These are phyloP conservation scores for Perizoma affinitatum DNA, from an alignment of 2,888 invertebrate genomes.

Conservation along the genomic window DNA sequence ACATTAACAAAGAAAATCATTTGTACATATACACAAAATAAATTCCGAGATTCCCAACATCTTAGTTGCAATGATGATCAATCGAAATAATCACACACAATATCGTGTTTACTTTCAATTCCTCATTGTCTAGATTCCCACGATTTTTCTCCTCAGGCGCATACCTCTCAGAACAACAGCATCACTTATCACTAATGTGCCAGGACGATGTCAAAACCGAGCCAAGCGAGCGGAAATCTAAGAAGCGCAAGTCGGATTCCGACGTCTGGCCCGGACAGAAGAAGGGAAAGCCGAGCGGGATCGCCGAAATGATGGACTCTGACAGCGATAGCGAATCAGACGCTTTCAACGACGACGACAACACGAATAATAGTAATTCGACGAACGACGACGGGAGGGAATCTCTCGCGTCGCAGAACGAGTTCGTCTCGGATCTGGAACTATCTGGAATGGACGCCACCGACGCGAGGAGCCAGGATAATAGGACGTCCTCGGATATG, in stretches of 20 bases:
- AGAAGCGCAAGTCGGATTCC: slow-evolving; percentile 86
- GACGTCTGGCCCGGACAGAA: slow-evolving; percentile 84
- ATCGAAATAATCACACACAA: slow-evolving; percentile 1
- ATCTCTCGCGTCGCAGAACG: slow-evolving; percentile 79
- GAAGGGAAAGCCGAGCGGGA: slow-evolving; percentile 82
- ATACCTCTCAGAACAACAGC: slow-evolving; percentile 77
- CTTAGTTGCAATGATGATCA: slow-evolving; percentile 10
- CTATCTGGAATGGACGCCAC: slow-evolving; percentile 85
- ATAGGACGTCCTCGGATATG: slow-evolving; percentile 80
- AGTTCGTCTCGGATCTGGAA: slow-evolving; percentile 86
- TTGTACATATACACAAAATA: no score
- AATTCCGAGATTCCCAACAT: slow-evolving; percentile 1
- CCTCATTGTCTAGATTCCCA: slow-evolving; percentile 6
- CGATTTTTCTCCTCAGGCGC: slow-evolving; percentile 54
- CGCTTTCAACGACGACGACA: slow-evolving; percentile 74
- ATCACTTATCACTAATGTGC: slow-evolving; percentile 73
- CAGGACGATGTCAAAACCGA: slow-evolving; percentile 69
- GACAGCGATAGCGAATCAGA: slow-evolving; percentile 83
- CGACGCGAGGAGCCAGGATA: slow-evolving; percentile 80
- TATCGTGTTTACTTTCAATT: slow-evolving; percentile 10
- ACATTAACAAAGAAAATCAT: no score
- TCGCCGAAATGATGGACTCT: slow-evolving; percentile 85
- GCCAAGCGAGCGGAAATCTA: slow-evolving; percentile 76
- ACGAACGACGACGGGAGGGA: slow-evolving; percentile 74
- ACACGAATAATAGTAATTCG: slow-evolving; percentile 75